Evolutionary conservation across 2,888 invertebrate genomes (phyloP), one percentile per base, ranked within the genome.

Genomic region (Caenorhabditis afra): DNA sequence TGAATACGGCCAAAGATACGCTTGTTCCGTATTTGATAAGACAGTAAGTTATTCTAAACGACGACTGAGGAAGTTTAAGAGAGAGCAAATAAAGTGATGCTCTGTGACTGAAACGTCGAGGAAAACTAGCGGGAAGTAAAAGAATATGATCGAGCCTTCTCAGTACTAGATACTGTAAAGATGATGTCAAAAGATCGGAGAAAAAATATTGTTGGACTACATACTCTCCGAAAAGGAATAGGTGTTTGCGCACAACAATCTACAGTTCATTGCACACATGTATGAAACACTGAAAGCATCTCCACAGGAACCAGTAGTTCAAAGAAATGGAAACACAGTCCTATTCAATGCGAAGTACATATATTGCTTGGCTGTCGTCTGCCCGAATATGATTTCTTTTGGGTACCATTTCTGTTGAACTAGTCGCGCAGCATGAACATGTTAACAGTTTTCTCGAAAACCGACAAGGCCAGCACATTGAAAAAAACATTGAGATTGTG

Each of bases 11-110:
- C 22, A 55, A 52, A 44, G 44, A 57, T 39, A 23, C 16, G 29
- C n/a, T 53, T 47, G 52, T 64, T 47, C 47, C 47, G 35, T 22
- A 37, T n/a, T n/a, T 58, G 59, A 68, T 68, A 68, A 59, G 50
- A 11, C 4, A 29, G 3, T 29, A 7, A 29, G 29, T 29, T 29
- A 29, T 29, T 29, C 29, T 3, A 3, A 5, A 5, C 7, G 7
- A 29, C 7, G 7, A 7, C 7, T 29, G 49, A 49, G 12, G 49
- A 22, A 41, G 1, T 11, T 22, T 49, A 2, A 22, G 22, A 20
- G 3, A 11, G 12, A 22, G 12, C 22, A 18, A 20, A 11, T 20
- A 49, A 49, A 47, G 16, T n/a, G n/a, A 44, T 8, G n/a, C 29
- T 29, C 29, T 29, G 29, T 7, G 29, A 29, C 29, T 29, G 29